phyloP scores from a whole-genome alignment of 2,888 invertebrate genomes.

The Pammene fasciana region DNA sequence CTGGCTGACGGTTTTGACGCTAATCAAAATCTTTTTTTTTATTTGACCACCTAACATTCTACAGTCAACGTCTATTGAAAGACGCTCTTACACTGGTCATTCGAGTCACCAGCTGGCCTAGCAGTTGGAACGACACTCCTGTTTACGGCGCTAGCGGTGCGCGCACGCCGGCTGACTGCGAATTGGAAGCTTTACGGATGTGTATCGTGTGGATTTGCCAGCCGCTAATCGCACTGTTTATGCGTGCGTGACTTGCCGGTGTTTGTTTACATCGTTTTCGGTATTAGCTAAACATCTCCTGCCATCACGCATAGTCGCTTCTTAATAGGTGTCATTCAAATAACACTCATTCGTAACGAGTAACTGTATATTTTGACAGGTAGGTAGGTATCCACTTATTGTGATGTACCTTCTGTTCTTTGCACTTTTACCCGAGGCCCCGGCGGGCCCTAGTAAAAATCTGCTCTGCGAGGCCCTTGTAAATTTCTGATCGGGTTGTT shows the following conservation, averaged over 20 bases:
- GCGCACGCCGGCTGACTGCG: slow-evolving; percentile 45
- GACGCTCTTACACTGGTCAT: neutral
- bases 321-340: neutral
- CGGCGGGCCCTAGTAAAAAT: too few relatives aligned
- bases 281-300: slow-evolving; percentile 8
- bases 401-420: too few relatives aligned
- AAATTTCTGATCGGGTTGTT: too few relatives aligned
- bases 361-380: too few relatives aligned
- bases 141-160: slow-evolving; percentile 48
- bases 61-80: too few relatives aligned
- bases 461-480: too few relatives aligned
- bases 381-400: too few relatives aligned
- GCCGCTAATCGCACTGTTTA: slow-evolving; percentile 54
- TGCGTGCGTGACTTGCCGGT: slow-evolving; percentile 41
- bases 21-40: too few relatives aligned
- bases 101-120: neutral
- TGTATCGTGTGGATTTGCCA: slow-evolving; percentile 48
- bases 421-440: too few relatives aligned
- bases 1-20: too few relatives aligned
- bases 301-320: neutral
- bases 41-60: too few relatives aligned
- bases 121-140: neutral
- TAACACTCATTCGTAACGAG: too few relatives aligned
- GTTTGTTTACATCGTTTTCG: slow-evolving; percentile 40
- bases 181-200: slow-evolving; percentile 50